phyloP scores from a whole-genome alignment of 2,797 vertebrate genomes.

The Gambusia yucatana region DNA sequence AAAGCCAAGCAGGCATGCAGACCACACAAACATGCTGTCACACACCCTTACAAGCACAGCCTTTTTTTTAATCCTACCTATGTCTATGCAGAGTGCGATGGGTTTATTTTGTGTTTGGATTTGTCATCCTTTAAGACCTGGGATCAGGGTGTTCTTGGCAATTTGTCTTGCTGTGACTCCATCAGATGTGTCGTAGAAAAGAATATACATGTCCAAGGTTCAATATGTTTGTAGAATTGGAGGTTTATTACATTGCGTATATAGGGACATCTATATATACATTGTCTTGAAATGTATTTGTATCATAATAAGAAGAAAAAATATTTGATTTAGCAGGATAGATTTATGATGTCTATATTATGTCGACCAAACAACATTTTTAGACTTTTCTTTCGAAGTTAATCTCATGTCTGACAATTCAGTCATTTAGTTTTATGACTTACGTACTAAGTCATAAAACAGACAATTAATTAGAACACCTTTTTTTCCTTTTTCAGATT shows the following conservation, averaged over 20 bases:
- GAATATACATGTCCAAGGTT: slow-evolving; percentile 3
- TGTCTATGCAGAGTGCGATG: slow-evolving; percentile 49
- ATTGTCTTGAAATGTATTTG: slow-evolving; percentile 12
- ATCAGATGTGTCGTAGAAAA: slow-evolving; percentile 26
- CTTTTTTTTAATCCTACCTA: slow-evolving; percentile 27
- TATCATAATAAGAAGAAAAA: neutral
- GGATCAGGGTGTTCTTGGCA: slow-evolving; percentile 23
- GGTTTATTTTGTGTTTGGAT: slow-evolving; percentile 63
- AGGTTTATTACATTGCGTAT: slow-evolving; percentile 16
- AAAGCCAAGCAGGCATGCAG: slow-evolving; percentile 63
- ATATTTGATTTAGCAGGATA: neutral
- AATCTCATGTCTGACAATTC: slow-evolving; percentile 27
- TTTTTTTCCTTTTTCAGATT: slow-evolving; percentile 24
- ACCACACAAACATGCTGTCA: slow-evolving; percentile 16
- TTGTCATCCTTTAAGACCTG: slow-evolving; percentile 38
- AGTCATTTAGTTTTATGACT: too few relatives aligned
- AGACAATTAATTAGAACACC: slow-evolving; percentile 8
- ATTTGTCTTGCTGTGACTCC: slow-evolving; percentile 44
- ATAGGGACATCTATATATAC: neutral
- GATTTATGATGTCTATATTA: neutral
- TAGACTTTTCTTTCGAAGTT: slow-evolving; percentile 38
- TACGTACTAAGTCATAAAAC: slow-evolving; percentile 7
- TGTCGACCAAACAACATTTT: slow-evolving; percentile 41
- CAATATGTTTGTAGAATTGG: slow-evolving; percentile 18
- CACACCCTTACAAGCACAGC: slow-evolving; percentile 12